Evolutionary conservation across 2,888 invertebrate genomes (phyloP), one percentile per base, ranked within the genome.

Genomic region (Fabriciana adippe): DNA sequence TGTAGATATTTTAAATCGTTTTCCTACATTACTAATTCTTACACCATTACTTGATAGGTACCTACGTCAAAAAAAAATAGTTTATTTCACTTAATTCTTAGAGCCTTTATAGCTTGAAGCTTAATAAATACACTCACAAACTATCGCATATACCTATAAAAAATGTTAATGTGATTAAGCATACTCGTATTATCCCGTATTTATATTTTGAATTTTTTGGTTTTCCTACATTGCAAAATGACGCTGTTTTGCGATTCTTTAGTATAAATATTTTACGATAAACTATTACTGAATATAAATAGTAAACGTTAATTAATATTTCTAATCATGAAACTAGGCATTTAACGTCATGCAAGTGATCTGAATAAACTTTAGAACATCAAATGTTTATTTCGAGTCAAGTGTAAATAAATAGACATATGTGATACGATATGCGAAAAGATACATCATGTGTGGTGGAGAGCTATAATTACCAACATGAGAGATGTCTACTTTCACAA

Each of bases 401-500:
- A 14, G 6, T 15, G 2, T 8, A 56, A 56, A 16, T 26, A 48
- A 55, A 55, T 64, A 41, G 8, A 41, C 35, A 41, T 41, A 41
- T 41, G 35, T 41, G 35, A 41, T 57, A 67, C 47, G 57, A 31
- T n/a, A 35, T 60, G 51, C 14, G 60, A 50, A 60, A 21, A 61
- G 48, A 62, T 47, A 60, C 21, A 53, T 55, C 35, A 41, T 51
- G 45, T 31, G 59, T 55, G 31, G 50, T 56, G 56, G 60, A 54
- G 59, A 64, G 47, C 64, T 59, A 63, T 73, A 68, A 71, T 71
- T 68, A 68, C 59, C 68, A 31, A 48, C 55, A 69, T 69, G 55
- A 60, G 64, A 72, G 78, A 81, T 79, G 79, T 59, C 76, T 76
- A 83, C 86, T 88, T 88, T 84, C 85, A 84, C 79, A 84, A 83